Evolutionary conservation across 2,797 vertebrate genomes (phyloP).

Genomic region (Picus viridis): DNA sequence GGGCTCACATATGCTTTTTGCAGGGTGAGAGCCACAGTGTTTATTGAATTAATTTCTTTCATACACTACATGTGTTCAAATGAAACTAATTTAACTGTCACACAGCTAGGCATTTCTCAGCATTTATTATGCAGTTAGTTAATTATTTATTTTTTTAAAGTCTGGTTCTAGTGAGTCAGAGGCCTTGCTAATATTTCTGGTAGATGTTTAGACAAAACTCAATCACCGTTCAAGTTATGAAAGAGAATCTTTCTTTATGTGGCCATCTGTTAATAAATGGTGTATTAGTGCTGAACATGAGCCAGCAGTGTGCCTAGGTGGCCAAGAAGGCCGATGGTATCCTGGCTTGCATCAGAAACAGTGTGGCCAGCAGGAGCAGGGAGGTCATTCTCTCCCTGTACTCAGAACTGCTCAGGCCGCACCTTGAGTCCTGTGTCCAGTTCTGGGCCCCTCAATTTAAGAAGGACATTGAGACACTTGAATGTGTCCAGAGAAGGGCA

Average conservation of each 20-base stretch:
- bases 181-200: neutral
- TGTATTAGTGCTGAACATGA: too few relatives aligned
- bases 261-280: neutral
- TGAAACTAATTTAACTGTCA: constrained; percentile 3
- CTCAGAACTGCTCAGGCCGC: too few relatives aligned
- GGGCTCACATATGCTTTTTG: constrained; percentile 41
- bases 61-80: constrained; percentile 14
- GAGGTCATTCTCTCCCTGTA: too few relatives aligned
- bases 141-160: neutral
- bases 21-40: neutral
- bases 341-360: too few relatives aligned
- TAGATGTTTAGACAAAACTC: neutral
- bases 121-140: constrained; percentile 22
- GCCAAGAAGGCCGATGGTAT: too few relatives aligned
- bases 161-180: neutral
- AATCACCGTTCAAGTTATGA: neutral
- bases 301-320: too few relatives aligned
- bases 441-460: too few relatives aligned
- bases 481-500: too few relatives aligned
- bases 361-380: too few relatives aligned
- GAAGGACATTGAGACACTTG: too few relatives aligned
- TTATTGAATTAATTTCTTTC: constrained; percentile 61
- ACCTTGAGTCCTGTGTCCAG: too few relatives aligned
- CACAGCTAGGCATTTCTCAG: constrained; percentile 13
- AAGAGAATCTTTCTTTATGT: neutral